phyloP scores from a whole-genome alignment of 2,113 vertebrate species.

The Condylura cristata region DNA sequence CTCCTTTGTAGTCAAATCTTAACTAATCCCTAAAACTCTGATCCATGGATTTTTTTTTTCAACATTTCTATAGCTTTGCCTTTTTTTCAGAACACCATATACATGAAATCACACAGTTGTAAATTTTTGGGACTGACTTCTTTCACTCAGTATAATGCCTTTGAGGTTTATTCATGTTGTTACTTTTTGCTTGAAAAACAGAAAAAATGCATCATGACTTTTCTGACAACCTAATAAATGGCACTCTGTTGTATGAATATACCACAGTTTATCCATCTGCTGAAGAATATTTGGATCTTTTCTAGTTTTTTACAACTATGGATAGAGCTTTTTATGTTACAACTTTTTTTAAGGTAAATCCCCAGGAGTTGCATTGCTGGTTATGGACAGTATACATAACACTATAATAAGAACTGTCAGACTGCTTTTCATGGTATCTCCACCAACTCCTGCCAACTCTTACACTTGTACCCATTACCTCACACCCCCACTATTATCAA shows the following conservation, averaged over 20 bases:
- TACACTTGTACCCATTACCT: neutral
- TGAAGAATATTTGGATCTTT: neutral
- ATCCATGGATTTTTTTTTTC: neutral
- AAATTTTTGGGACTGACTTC: neutral
- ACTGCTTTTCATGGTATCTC: neutral
- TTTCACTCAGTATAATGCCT: neutral
- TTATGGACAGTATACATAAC: neutral
- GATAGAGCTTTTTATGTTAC: neutral
- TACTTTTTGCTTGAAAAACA: neutral
- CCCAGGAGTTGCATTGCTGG: neutral
- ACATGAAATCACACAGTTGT: neutral
- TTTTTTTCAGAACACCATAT: conserved; percentile 12
- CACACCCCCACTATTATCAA: neutral
- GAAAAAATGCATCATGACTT: too few relatives aligned
- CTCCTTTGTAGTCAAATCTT: neutral
- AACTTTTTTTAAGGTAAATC: neutral
- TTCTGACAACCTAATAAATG: neutral
- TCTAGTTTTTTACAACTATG: neutral
- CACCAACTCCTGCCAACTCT: neutral
- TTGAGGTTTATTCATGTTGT: neutral
- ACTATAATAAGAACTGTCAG: neutral
- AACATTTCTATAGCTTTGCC: neutral
- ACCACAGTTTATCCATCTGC: neutral
- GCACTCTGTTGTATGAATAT: neutral
- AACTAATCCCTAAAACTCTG: neutral